phyloP scores from a whole-genome alignment of 2,113 vertebrate genomes.

The Fregetta grallaria region DNA sequence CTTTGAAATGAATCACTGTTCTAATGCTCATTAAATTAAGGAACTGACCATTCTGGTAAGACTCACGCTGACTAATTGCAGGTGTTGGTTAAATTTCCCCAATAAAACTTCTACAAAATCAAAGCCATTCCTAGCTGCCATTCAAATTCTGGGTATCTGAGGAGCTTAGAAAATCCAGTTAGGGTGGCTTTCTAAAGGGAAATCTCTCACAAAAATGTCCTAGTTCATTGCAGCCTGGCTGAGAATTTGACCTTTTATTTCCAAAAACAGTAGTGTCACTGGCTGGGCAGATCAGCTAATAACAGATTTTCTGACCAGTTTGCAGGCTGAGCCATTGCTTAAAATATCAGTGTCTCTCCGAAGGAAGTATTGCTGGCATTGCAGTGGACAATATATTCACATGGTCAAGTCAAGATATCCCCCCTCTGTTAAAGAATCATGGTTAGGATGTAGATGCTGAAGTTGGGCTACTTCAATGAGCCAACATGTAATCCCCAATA shows the following conservation, averaged over 20 bases:
- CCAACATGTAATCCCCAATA: not conserved
- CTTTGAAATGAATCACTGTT: constrained; percentile 61
- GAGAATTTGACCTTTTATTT: not conserved
- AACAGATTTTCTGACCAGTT: not conserved
- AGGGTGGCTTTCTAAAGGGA: not conserved
- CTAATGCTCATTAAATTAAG: constrained; percentile 59
- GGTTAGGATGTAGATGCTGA: not conserved
- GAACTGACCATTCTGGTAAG: constrained; percentile 46
- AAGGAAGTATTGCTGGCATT: not conserved
- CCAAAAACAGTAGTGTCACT: not conserved
- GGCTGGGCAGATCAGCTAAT: not conserved
- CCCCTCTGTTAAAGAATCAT: not conserved
- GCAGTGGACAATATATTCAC: not conserved
- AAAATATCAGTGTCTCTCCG: not conserved
- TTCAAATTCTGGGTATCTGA: constrained; percentile 23
- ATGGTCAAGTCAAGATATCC: not conserved
- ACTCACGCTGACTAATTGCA: constrained; percentile 59
- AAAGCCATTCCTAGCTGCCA: not conserved
- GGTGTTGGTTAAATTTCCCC: constrained; percentile 45
- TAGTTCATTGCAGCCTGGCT: not conserved
- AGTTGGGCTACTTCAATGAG: not conserved
- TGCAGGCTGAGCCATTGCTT: not conserved
- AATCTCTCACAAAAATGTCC: not conserved
- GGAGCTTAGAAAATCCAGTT: not conserved
- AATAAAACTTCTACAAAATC: constrained; percentile 33